Evolutionary conservation across 2,888 invertebrate genomes (phyloP), one percentile per base, ranked within the genome.

Genomic region (Salticus scenicus): DNA sequence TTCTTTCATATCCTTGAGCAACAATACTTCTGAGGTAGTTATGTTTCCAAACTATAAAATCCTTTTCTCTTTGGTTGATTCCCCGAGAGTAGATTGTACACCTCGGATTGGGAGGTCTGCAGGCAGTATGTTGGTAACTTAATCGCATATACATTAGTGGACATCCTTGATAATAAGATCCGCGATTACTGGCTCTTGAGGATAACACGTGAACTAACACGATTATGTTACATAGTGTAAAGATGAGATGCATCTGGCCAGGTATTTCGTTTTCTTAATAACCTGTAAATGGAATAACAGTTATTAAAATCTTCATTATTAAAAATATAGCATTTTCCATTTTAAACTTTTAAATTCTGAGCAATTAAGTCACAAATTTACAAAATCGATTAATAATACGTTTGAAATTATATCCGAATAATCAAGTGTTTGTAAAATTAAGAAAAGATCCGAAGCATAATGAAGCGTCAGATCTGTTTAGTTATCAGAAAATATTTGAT

Each of bases 121-220:
- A 85, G 14, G 84, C 84, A 8, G 84, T 85, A 20, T 85, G 84
- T 51, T 85, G 78, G n/a, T 78, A 85, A 64, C 84, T 85, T 41
- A 63, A 85, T 24, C 84, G 41, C 79, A 70, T 69, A 30, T 85
- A 85, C 20, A 79, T 79, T 5, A 79, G 74, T 0, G 84, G 84
- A 37, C 84, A 85, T 69, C 84, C 74, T 51, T 71, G 70, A 24
- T 78, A 74, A 69, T 79, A 84, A 28, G 80, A 67, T 24, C 67
- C 28, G 41, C 73, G 67, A 30, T 77, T 76, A 67, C 82, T 66
- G 8, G 51, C 20, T 14, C 28, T 42, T 37, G 47, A n/a, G 4
- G 41, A 41, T 5, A 82, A 47, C 30, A 82, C 70, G 1, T 41
- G 66, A 33, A 57, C 51, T 42, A 83, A 76, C 57, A 76, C 76